Evolutionary conservation across 2,113 vertebrate species (phyloP), one percentile per base, ranked within the genome.

Genomic region (Noctilio leporinus): DNA sequence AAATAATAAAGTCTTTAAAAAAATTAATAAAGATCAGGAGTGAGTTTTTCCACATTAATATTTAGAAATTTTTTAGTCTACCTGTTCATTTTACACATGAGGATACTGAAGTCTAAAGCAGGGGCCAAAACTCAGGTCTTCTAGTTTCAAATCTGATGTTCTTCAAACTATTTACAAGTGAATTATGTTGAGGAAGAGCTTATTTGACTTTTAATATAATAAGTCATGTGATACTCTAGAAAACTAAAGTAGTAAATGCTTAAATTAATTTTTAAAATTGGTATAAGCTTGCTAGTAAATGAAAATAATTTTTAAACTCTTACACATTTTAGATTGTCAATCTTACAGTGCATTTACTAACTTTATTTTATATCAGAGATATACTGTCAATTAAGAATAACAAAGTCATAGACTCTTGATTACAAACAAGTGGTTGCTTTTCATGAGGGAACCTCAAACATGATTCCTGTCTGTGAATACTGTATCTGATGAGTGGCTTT

Each of bases 341-440:
- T 38, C 14, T 90, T 57, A 3, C 20, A 59, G 3, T 77, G 6
- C 28, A 30, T 89, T 89, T 91, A 35, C 91, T 89, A 72, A 72
- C 81, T 92, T 92, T 95, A 49, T 85, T 94, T 93, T 88, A 72
- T 15, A 67, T 2, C 86, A 69, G 55, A 47, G 28, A 67, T 14
- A 30, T 89, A 16, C 20, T 64, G 16, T 86, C 78, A 94, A 3
- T 76, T 91, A 76, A 47, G 64, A 14, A 5, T 82, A 62, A 47
- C 82, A 24, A 93, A 92, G n/a, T 94, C 35, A 77, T 47, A 95
- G 22, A 51, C 10, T 96, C 67, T 91, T 83, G n/a, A 30, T 93
- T 82, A 24, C 65, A 93, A 94, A 17, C 26, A 76, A 67, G 57
- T 73, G 35, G 84, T 69, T 89, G 35, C 28, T 75, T 94, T 69